A percentile compares a stretch with the other conserved stretches of the same genome.
These are phyloP conservation scores for Dryoscopus gambensis DNA, from an alignment of 2,113 vertebrate species.

Conservation along the genomic window DNA sequence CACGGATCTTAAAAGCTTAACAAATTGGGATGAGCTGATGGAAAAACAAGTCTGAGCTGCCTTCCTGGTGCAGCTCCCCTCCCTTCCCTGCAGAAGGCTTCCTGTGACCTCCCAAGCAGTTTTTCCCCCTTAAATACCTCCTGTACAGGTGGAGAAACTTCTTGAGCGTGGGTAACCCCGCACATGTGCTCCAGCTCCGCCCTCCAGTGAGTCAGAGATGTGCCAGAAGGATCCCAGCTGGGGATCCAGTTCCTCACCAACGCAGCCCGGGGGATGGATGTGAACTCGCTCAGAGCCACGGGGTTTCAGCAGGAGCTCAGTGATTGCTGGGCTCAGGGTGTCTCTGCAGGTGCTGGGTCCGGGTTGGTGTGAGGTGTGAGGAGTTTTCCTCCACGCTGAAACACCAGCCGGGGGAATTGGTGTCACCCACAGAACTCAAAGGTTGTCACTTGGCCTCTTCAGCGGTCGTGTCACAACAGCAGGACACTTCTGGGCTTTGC, in stretches of 20 bases:
- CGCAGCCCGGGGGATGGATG: neutral
- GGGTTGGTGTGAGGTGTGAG: neutral
- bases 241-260: neutral
- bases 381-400: neutral
- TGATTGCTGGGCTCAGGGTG: neutral
- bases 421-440: fast-evolving
- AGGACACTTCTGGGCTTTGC: neutral
- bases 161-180: fast-evolving
- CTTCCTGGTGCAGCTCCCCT: neutral
- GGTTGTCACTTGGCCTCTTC: neutral
- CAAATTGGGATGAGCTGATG: neutral
- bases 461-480: fast-evolving
- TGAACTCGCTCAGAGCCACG: neutral
- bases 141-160: neutral
- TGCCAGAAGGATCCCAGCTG: neutral
- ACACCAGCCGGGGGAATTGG: neutral
- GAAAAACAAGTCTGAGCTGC: neutral
- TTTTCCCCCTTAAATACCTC: neutral
- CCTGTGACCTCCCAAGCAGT: neutral
- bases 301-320: neutral
- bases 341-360: neutral
- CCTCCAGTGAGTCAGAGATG: neutral
- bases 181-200: neutral
- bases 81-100: neutral
- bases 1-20: neutral